Percentiles rank a stretch among this genome's conserved stretches.
Conservation (phyloP, 35 echinoderm and acorn worm genomes). For the Apostichopus californicus region DNA sequence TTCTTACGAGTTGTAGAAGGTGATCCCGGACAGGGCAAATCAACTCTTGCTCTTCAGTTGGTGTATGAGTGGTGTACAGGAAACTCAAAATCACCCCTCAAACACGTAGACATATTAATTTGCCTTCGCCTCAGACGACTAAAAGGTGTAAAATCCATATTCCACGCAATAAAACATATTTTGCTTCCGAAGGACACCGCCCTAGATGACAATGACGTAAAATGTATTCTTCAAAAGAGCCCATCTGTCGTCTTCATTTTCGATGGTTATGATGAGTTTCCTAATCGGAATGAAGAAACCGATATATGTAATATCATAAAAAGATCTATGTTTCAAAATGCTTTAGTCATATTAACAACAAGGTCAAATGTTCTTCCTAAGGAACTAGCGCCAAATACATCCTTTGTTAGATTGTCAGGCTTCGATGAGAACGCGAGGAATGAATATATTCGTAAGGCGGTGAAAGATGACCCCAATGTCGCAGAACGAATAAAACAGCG, state of each 20-base stretch:
- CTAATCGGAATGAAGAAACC: background rate
- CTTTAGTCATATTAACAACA: background rate
- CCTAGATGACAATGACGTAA: background rate
- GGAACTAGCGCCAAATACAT: background rate
- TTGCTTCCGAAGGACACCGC: background rate
- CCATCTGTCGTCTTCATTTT: background rate
- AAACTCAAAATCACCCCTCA: background rate
- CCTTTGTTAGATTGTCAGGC: background rate
- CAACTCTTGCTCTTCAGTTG: conserved; percentile 3
- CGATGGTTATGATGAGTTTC: background rate
- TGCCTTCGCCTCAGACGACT: background rate
- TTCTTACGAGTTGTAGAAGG: background rate
- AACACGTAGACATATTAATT: background rate
- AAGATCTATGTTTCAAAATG: background rate
- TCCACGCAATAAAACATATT: background rate
- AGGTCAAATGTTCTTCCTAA: background rate
- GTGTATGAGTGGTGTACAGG: conserved; percentile 9
- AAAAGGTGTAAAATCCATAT: background rate
- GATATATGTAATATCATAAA: background rate
- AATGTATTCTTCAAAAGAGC: background rate
- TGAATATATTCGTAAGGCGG: background rate
- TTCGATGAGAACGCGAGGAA: conserved; percentile 4
- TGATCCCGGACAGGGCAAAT: conserved; percentile 15
- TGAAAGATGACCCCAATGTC: background rate
- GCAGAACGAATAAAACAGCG: background rate